Percentiles rank a stretch among this genome's conserved stretches.
These are phyloP conservation scores for Etheostoma perlongum DNA, from an alignment of 2,797 vertebrate species.

Conservation along the genomic window DNA sequence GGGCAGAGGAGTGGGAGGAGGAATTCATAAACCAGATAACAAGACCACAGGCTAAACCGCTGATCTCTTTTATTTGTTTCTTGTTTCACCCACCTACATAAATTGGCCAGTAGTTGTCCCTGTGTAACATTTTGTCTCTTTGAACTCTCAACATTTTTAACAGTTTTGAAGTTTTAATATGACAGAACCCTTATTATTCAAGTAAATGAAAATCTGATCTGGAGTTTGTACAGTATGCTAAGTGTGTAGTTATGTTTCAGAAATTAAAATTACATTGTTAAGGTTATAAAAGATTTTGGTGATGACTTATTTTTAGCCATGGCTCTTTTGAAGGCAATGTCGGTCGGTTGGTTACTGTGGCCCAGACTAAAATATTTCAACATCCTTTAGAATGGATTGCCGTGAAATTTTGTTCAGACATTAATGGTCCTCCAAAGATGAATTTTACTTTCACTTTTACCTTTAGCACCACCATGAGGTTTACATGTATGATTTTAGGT, in stretches of 20 bases:
- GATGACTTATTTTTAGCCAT: neutral
- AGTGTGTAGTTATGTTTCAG: neutral
- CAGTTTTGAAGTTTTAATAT: slow-evolving; percentile 8
- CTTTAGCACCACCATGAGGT: no score
- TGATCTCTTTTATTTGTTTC: slow-evolving; percentile 51
- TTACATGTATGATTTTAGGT: no score
- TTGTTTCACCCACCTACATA: slow-evolving; percentile 33
- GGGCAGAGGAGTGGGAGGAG: slow-evolving; percentile 40
- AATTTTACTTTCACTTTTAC: no score
- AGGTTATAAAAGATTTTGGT: neutral
- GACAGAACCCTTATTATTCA: neutral
- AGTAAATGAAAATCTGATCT: neutral
- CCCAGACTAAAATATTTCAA: no score
- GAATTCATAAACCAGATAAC: slow-evolving; percentile 46
- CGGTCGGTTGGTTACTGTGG: no score
- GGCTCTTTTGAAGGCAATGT: no score
- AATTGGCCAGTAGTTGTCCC: neutral
- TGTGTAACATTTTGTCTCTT: slow-evolving; percentile 19
- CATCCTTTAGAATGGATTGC: no score
- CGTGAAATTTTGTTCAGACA: no score
- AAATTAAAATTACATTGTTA: neutral
- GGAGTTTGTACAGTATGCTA: neutral
- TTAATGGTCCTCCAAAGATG: no score
- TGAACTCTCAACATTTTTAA: slow-evolving; percentile 11
- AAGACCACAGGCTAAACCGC: slow-evolving; percentile 41